phyloP scores from a whole-genome alignment of 2,888 invertebrate species.

The Hanleya hanleyi region DNA sequence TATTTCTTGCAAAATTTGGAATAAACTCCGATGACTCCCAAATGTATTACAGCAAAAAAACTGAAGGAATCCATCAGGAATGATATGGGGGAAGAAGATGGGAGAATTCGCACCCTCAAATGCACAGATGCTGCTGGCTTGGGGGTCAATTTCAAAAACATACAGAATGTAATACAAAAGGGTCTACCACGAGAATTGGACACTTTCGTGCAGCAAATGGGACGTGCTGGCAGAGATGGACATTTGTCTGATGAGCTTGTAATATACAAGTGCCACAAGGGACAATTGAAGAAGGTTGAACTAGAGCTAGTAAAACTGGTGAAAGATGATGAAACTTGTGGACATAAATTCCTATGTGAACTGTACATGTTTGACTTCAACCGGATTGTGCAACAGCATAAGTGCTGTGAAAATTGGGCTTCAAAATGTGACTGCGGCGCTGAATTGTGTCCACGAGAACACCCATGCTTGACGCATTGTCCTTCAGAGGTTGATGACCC shows the following conservation, averaged over 20 bases:
- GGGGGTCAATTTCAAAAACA: no score
- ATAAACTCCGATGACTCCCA: conserved; percentile 14
- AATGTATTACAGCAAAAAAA: conserved; percentile 34
- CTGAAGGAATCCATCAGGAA: conserved; percentile 27
- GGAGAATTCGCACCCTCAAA: conserved; percentile 28
- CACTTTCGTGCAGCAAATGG: conserved; percentile 39
- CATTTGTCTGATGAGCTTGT: conserved; percentile 27
- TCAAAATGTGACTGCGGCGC: conserved; percentile 23
- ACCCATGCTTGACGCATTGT: not conserved
- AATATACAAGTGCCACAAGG: conserved; percentile 23
- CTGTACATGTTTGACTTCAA: not conserved
- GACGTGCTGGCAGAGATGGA: conserved; percentile 34
- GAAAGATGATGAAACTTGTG: conserved; percentile 18
- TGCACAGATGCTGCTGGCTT: no score
- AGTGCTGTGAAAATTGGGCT: conserved; percentile 35
- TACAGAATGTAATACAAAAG: conserved; percentile 31
- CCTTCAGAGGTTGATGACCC: not conserved
- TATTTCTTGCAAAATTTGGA: conserved; percentile 15
- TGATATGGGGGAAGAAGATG: conserved; percentile 25
- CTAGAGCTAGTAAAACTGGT: conserved; percentile 14
- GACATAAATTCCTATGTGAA: conserved; percentile 14
- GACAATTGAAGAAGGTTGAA: conserved; percentile 29
- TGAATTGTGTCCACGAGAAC: conserved; percentile 16
- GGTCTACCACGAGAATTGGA: conserved; percentile 33
- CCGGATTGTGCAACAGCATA: conserved; percentile 13